These are phyloP conservation scores for Aelia acuminata DNA, from an alignment of 2,888 invertebrate species.

Conservation along the genomic window DNA sequence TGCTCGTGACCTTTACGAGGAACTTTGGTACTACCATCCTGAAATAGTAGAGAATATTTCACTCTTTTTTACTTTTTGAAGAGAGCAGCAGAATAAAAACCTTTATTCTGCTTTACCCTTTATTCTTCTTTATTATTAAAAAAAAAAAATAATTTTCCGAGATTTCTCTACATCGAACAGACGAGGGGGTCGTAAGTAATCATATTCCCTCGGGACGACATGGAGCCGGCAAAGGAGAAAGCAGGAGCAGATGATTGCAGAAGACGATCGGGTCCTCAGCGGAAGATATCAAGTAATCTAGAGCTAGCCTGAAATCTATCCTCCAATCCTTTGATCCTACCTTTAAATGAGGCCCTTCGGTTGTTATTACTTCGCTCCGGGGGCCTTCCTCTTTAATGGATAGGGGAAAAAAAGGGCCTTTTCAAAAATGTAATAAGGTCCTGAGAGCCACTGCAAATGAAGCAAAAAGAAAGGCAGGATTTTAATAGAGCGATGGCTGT, in stretches of 20 bases:
- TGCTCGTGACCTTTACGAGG: too few relatives aligned
- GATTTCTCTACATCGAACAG: not conserved
- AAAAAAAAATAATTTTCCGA: not conserved
- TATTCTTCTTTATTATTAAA: too few relatives aligned
- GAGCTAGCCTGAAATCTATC: constrained; percentile 18
- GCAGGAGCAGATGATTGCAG: not conserved
- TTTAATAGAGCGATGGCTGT: not conserved
- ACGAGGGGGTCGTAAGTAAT: not conserved
- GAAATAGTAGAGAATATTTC: too few relatives aligned
- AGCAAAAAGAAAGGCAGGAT: not conserved
- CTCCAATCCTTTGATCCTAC: not conserved
- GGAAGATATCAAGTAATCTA: constrained; percentile 15
- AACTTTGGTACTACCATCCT: too few relatives aligned
- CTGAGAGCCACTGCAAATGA: not conserved
- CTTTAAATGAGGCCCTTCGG: not conserved
- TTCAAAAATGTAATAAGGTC: constrained; percentile 2
- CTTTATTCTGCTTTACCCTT: too few relatives aligned
- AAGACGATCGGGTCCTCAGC: not conserved
- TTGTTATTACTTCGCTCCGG: constrained; percentile 13
- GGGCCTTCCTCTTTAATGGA: not conserved
- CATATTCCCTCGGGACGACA: not conserved
- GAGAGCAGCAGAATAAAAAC: too few relatives aligned
- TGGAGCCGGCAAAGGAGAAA: not conserved
- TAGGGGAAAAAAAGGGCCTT: not conserved
- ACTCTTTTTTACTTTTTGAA: too few relatives aligned